Evolutionary conservation across 2,888 invertebrate species (phyloP).

Genomic region (Dryococelus australis): DNA sequence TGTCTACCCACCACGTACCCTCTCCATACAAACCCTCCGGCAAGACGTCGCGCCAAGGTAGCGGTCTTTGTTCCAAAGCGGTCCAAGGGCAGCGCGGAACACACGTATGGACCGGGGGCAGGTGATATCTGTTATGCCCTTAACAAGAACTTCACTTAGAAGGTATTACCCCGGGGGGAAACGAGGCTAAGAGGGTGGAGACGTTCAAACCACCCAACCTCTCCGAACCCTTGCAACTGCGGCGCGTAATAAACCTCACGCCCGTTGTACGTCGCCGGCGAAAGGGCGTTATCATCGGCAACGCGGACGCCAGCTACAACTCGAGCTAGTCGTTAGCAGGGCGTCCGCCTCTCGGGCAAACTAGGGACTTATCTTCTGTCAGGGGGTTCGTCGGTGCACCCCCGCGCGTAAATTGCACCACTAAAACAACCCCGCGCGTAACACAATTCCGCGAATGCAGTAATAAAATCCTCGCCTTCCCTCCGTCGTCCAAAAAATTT

Average conservation of each 20-base stretch:
- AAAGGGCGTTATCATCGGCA: not conserved
- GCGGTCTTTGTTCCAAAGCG: not conserved
- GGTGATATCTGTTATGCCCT: not conserved
- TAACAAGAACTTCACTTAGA: not conserved
- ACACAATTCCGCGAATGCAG: not conserved
- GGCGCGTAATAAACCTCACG: not conserved
- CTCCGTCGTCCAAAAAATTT: not conserved
- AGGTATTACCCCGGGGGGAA: not conserved
- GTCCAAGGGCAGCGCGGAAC: not conserved
- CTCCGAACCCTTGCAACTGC: not conserved
- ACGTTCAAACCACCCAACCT: not conserved
- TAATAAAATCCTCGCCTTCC: not conserved
- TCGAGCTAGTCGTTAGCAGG: not conserved
- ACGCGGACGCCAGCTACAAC: not conserved
- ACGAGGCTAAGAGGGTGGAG: no score
- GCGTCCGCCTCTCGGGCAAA: not conserved
- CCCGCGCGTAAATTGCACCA: not conserved
- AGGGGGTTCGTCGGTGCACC: not conserved
- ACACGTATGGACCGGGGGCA: no score
- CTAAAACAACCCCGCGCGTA: not conserved
- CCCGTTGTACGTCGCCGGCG: not conserved
- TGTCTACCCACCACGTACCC: no score
- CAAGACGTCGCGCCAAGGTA: not conserved
- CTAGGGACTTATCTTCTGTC: not conserved
- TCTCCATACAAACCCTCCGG: not conserved